These are phyloP conservation scores for Rapana venosa DNA, from an alignment of 2,888 invertebrate species.

Conservation along the genomic window DNA sequence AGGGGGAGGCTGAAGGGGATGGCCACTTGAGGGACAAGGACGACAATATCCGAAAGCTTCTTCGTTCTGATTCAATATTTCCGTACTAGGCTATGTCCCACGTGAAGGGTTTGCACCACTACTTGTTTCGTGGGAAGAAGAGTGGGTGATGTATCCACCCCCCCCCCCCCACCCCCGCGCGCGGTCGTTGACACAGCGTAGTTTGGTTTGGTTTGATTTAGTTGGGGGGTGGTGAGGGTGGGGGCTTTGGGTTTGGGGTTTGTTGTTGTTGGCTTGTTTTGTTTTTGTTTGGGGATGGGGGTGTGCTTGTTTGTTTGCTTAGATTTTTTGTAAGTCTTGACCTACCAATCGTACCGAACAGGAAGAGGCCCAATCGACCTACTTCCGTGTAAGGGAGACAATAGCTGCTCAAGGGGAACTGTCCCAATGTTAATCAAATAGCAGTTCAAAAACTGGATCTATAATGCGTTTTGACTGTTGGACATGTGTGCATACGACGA, in stretches of 20 bases:
- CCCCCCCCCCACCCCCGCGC: no score
- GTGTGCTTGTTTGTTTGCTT: background rate
- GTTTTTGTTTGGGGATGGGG: background rate
- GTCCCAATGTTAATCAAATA: no score
- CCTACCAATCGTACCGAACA: no score
- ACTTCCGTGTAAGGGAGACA: no score
- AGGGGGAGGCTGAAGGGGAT: background rate
- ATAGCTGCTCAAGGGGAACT: no score
- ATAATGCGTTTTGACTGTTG: no score
- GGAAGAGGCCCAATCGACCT: no score
- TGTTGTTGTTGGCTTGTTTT: background rate
- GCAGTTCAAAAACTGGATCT: no score
- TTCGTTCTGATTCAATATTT: background rate
- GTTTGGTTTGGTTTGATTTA: no score
- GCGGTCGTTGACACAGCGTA: background rate
- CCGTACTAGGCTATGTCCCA: background rate
- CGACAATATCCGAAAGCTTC: no score
- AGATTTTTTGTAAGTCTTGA: background rate
- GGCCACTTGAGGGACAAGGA: background rate
- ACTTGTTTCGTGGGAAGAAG: background rate
- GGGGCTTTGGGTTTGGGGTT: background rate
- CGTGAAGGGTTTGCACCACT: background rate
- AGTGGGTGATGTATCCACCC: no score
- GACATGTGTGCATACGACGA: no score
- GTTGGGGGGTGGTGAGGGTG: background rate